Conservation (phyloP, 2,797 vertebrate species). For the Cheracebus regulus region DNA sequence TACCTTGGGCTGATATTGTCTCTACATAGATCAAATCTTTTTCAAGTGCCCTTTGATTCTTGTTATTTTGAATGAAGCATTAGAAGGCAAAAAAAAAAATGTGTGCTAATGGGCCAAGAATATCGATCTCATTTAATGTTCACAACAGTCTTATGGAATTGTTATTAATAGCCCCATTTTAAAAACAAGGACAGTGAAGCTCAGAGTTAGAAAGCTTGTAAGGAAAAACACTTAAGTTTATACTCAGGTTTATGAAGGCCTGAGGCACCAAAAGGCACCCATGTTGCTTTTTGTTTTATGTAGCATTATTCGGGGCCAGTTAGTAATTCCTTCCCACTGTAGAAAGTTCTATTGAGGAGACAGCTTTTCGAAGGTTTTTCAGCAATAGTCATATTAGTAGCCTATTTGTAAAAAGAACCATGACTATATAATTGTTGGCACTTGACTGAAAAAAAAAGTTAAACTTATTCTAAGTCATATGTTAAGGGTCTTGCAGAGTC, state of each 20-base stretch:
- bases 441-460: neutral
- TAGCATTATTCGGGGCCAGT: neutral
- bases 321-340: neutral
- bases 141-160: neutral
- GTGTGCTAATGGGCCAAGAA: neutral
- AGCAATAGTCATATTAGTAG: neutral
- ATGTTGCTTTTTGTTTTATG: neutral
- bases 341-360: neutral
- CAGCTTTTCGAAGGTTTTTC: neutral
- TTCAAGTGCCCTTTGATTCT: neutral
- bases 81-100: neutral
- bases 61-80: neutral
- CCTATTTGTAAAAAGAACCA: neutral
- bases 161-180: neutral
- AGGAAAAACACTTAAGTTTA: neutral
- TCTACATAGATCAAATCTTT: neutral
- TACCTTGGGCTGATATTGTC: neutral
- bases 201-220: neutral
- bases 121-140: neutral
- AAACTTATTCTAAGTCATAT: neutral
- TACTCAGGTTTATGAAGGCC: neutral
- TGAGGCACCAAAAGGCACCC: neutral
- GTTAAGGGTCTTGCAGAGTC: neutral
- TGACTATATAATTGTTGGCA: neutral
- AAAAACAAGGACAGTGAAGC: neutral